Conservation (phyloP, 2,888 invertebrate species). For the Oconnorella tubifera region DNA sequence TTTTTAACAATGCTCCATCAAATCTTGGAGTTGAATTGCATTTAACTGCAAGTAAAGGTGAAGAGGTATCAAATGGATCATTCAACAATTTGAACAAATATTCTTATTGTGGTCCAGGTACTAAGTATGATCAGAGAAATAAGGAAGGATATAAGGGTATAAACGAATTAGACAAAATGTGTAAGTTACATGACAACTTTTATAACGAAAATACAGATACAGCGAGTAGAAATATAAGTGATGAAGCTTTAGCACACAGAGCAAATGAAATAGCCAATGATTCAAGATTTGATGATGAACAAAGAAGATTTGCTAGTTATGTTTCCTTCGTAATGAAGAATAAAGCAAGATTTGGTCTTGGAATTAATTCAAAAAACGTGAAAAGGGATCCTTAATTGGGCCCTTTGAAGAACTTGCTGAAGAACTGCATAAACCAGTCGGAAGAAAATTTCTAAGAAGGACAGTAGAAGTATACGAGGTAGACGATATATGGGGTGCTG, state of each 20-base stretch:
- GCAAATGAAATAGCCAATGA: conserved; percentile 8
- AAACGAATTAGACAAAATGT: conserved; percentile 1
- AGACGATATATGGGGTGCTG: conserved; percentile 9
- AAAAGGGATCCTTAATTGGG: conserved; percentile 8
- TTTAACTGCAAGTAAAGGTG: background rate
- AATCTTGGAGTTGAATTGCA: conserved; percentile 4
- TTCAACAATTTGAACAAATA: background rate
- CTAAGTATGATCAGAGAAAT: conserved; percentile 3
- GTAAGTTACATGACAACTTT: conserved; percentile 6
- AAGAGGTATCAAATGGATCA: background rate
- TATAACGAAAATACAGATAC: conserved; percentile 4
- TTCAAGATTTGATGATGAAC: background rate
- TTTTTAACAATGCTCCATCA: background rate
- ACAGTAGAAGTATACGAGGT: conserved; percentile 2
- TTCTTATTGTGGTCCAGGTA: conserved; percentile 7
- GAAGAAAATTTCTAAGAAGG: background rate
- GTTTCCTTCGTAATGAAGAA: background rate
- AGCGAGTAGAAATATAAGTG: conserved; percentile 3
- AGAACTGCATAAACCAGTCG: conserved; percentile 6
- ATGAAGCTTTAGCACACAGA: conserved; percentile 4
- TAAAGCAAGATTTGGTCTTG: conserved; percentile 8
- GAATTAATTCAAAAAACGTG: conserved; percentile 3
- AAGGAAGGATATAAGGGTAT: conserved; percentile 6
- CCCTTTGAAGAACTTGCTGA: conserved; percentile 11
- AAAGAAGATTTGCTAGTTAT: conserved; percentile 2